Percentiles rank a stretch among this genome's conserved stretches.
These are phyloP conservation scores for Graphium colonna DNA, from an alignment of 2,888 invertebrate genomes.

Conservation along the genomic window DNA sequence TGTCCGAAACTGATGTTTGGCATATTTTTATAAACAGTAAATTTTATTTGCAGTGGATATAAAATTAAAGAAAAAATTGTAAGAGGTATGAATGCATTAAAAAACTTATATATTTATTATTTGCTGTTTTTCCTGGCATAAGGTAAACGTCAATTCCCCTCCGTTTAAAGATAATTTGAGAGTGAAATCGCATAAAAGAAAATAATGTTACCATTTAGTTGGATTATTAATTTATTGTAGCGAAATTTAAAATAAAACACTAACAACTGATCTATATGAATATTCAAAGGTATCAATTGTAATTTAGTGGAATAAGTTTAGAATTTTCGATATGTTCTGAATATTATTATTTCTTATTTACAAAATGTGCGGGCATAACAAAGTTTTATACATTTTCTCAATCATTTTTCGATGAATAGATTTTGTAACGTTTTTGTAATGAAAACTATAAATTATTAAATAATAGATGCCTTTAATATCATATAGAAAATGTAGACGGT, in stretches of 20 bases:
- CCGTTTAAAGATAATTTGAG: neutral
- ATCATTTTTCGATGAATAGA: conserved; percentile 13
- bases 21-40: neutral
- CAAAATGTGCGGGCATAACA: neutral
- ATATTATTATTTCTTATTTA: neutral
- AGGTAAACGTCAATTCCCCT: conserved; percentile 4
- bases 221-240: conserved; percentile 6
- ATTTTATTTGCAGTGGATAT: neutral
- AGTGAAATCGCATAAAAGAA: conserved; percentile 3
- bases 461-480: conserved; percentile 20
- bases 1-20: neutral
- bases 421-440: conserved; percentile 21
- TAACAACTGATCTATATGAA: conserved; percentile 3
- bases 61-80: neutral
- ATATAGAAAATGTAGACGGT: conserved; percentile 4
- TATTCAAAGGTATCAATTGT: conserved; percentile 13
- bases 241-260: neutral
- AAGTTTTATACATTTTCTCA: conserved; percentile 2
- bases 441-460: neutral
- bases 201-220: conserved; percentile 7
- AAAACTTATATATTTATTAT: neutral
- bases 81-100: neutral
- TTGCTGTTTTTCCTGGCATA: neutral
- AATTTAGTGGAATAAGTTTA: conserved; percentile 2
- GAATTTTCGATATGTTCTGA: conserved; percentile 5